Conservation (phyloP, 2,888 invertebrate species). For the Epinotia bilunana region DNA sequence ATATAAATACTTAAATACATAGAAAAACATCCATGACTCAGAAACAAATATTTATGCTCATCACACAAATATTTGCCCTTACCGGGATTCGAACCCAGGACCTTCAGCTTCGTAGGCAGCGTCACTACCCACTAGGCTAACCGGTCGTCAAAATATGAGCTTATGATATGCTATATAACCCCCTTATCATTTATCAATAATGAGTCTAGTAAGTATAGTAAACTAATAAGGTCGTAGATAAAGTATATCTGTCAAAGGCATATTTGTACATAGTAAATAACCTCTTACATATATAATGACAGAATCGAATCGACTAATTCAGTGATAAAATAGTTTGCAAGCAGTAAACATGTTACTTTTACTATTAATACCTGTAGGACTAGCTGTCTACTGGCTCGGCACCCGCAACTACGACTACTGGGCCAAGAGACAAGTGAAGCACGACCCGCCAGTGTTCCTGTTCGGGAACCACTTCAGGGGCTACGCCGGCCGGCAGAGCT, state of each 20-base stretch:
- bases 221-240: not conserved
- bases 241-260: not conserved
- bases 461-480: slow-evolving; percentile 40
- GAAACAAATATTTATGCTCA: no score
- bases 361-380: not conserved
- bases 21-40: no score
- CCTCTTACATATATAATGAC: not conserved
- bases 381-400: slow-evolving; percentile 43
- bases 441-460: slow-evolving; percentile 36
- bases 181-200: not conserved
- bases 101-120: no score
- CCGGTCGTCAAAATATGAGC: no score
- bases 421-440: slow-evolving; percentile 49
- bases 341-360: slow-evolving; percentile 12
- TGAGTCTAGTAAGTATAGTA: not conserved
- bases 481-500: slow-evolving; percentile 28
- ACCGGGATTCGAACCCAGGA: no score
- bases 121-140: no score
- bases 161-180: no score
- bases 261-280: not conserved
- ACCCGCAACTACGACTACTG: slow-evolving; percentile 51
- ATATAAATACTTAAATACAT: no score
- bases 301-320: not conserved
- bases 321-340: slow-evolving; percentile 1
- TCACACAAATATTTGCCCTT: no score